Evolutionary conservation across 2,888 invertebrate species (phyloP).

Genomic region (Schizotus pectinicornis): DNA sequence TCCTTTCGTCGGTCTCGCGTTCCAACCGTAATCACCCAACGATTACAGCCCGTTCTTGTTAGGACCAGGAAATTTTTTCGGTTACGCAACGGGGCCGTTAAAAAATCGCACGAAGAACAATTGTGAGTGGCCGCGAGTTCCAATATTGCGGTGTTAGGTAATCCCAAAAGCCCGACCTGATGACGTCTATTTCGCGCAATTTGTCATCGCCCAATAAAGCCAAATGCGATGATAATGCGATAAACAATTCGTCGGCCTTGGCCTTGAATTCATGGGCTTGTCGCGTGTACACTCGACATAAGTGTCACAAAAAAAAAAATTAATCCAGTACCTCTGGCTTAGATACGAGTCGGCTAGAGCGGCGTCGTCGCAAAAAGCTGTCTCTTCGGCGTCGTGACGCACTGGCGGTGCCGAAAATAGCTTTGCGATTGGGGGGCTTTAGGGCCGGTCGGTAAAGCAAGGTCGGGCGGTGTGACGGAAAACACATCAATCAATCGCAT

Average conservation of each 20-base stretch:
- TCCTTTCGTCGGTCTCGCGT: too few species aligned
- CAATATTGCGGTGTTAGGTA: not conserved
- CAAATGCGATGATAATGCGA: constrained; percentile 42
- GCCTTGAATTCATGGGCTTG: constrained; percentile 45
- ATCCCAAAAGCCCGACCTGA: constrained; percentile 1
- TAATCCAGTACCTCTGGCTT: not conserved
- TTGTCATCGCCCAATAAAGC: constrained; percentile 43
- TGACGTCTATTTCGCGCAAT: constrained; percentile 24
- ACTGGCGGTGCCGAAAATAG: too few species aligned
- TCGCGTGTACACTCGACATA: constrained; percentile 33
- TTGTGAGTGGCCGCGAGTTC: too few species aligned
- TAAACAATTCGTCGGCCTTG: constrained; percentile 43
- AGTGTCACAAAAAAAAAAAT: not conserved
- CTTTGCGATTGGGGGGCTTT: not conserved
- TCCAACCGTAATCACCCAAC: too few species aligned
- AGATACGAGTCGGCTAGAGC: too few species aligned
- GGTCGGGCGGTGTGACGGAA: constrained; percentile 12
- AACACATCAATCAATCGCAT: constrained; percentile 40
- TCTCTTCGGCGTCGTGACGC: not conserved
- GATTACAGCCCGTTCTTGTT: too few species aligned
- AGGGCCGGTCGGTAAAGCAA: not conserved
- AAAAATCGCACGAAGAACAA: too few species aligned
- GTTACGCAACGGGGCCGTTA: too few species aligned
- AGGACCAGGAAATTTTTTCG: too few species aligned
- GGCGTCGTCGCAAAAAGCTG: not conserved